Conservation (phyloP, 2,797 vertebrate genomes). For the Oreochromis mossambicus region DNA sequence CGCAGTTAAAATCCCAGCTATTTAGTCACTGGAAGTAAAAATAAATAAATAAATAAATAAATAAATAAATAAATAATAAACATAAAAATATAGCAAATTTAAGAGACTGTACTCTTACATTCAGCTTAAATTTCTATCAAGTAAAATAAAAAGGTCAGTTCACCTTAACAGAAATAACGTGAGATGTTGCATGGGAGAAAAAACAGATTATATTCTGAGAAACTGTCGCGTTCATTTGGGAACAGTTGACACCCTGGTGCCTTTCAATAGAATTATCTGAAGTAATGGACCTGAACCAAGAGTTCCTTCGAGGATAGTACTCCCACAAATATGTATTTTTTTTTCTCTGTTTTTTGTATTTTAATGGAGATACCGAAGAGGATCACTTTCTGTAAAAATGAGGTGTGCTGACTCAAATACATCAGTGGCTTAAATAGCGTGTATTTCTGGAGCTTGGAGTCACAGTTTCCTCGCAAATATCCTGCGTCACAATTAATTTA, state of each 20-base stretch:
- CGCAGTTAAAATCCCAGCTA: not conserved
- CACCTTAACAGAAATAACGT: not conserved
- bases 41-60: not conserved
- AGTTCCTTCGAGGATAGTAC: not conserved
- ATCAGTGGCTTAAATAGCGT: not conserved
- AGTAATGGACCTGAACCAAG: not conserved
- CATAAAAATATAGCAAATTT: not conserved
- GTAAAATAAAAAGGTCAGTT: not conserved
- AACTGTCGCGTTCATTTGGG: not conserved
- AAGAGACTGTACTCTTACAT: not conserved
- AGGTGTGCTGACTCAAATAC: not conserved
- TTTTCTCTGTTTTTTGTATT: not conserved
- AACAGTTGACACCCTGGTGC: not conserved
- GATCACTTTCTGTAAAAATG: not conserved
- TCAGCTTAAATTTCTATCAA: not conserved
- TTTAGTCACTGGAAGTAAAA: not conserved
- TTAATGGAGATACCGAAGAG: not conserved
- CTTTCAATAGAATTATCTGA: not conserved
- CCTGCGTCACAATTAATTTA: not conserved
- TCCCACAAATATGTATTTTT: not conserved
- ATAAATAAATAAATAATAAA: not conserved
- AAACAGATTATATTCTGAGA: not conserved
- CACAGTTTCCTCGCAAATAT: not conserved
- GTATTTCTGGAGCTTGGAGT: not conserved
- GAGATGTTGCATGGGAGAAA: not conserved